These are phyloP conservation scores for Melanerpes aurifrons DNA, from an alignment of 2,113 vertebrate species.

Conservation along the genomic window DNA sequence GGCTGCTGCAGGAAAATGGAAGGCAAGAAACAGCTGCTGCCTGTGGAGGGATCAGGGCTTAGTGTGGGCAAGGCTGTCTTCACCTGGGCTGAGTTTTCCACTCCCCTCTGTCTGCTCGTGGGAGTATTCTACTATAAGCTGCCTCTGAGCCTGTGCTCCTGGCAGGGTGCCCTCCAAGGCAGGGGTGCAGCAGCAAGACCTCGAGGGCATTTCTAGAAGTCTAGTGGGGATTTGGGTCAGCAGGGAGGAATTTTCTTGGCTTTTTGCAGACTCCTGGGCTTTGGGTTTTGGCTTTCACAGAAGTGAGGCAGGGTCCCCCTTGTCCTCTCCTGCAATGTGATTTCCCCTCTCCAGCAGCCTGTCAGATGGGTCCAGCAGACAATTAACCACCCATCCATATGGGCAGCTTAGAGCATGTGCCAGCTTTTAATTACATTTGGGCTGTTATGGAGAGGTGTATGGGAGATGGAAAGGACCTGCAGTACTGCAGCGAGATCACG, in stretches of 20 bases:
- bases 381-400: slow-evolving; percentile 14
- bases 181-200: not conserved
- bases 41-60: not conserved
- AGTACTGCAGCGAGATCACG: accelerated
- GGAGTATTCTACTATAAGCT: not conserved
- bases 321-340: not conserved
- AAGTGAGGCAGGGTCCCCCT: not conserved
- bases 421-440: slow-evolving; percentile 12
- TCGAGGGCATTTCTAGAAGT: not conserved
- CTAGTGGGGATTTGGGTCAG: not conserved
- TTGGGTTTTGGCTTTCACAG: not conserved
- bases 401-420: slow-evolving; percentile 9
- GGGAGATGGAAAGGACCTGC: not conserved
- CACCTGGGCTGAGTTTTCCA: not conserved
- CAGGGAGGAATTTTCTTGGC: not conserved
- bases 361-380: not conserved
- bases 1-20: not conserved
- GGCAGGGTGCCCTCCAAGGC: not conserved
- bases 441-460: not conserved
- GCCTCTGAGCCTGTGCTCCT: not conserved
- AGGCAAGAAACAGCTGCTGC: slow-evolving; percentile 17
- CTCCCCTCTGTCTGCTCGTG: not conserved
- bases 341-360: slow-evolving; percentile 16
- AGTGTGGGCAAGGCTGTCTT: not conserved
- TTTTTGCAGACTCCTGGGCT: not conserved